Percentiles rank a stretch among this genome's conserved stretches.
Conservation (phyloP, 2,113 vertebrate species). For the Odobenus rosmarus region DNA sequence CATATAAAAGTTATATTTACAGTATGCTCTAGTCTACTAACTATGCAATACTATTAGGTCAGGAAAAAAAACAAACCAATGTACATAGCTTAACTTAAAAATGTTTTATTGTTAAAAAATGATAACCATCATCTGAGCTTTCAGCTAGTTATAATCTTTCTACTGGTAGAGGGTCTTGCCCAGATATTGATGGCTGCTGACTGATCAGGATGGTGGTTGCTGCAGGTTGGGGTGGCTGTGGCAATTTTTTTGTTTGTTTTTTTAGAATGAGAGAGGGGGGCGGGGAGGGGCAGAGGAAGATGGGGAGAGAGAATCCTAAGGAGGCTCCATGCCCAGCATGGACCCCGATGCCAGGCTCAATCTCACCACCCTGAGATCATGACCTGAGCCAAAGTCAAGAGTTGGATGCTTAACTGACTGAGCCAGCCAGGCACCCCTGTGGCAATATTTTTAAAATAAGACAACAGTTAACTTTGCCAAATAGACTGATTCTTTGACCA, state of each 20-base stretch:
- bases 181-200: neutral
- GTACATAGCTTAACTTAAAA: neutral
- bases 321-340: neutral
- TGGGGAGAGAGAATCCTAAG: neutral
- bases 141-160: neutral
- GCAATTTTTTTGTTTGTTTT: neutral
- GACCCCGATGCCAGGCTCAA: neutral
- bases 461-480: neutral
- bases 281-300: neutral
- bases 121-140: neutral
- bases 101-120: neutral
- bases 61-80: neutral
- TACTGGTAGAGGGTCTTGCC: neutral
- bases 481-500: neutral
- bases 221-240: neutral
- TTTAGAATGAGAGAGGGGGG: neutral
- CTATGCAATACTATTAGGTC: neutral
- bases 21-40: neutral
- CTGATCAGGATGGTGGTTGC: neutral
- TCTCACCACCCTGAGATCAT: neutral
- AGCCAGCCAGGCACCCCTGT: neutral
- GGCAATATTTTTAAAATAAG: neutral
- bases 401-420: neutral
- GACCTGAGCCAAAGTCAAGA: neutral
- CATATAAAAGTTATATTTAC: neutral